Evolutionary conservation across 2,797 vertebrate genomes (phyloP), one percentile per base, ranked within the genome.

Genomic region (Pangasius mekongensis): DNA sequence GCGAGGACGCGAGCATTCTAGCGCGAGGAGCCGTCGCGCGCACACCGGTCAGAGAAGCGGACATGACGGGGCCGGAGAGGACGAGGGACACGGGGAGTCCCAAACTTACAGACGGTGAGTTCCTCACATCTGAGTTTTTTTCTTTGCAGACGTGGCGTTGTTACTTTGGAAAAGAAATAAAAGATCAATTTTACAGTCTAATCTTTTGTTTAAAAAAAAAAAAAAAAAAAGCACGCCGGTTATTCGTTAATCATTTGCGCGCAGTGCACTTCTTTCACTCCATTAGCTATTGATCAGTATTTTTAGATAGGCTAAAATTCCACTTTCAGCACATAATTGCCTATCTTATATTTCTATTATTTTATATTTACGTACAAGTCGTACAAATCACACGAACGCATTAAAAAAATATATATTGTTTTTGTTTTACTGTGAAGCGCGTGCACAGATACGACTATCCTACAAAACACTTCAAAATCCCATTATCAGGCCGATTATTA

Each of bases 61-160:
- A 97, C 95, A 97, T 98, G 96, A 96, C 96, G 90, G 96, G 96
- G 89, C 95, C 96, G 83, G 98, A 98, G 22, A 96, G 98, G 89
- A 96, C 94, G 92, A 93, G 97, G 93, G 98, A 98, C 92, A 89
- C 96, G n/a, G 96, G 96, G 94, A 99, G 98, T 92, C 98, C 98
- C 89, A 97, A 98, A 95, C 97, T 98, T 90, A 97, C 97, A 76
- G 98, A 99, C 95, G 97, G 98, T 99, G 96, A 96, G 87, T 52
- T 52, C 43, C 52, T n/a, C 33, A 14, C 18, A n/a, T 22, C 11
- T 24, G 20, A 0, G 22, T 0, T 30, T 77, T 54, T 92, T 54
- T 54, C 7, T 87, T 92, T 67, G 47, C 49, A 58, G 49, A 39
- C 27, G 43, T 62, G 36, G 92, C 24, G 47, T 67, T 36, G 22